Conservation (phyloP, 2,113 vertebrate genomes). For the Tragelaphus imberbis region DNA sequence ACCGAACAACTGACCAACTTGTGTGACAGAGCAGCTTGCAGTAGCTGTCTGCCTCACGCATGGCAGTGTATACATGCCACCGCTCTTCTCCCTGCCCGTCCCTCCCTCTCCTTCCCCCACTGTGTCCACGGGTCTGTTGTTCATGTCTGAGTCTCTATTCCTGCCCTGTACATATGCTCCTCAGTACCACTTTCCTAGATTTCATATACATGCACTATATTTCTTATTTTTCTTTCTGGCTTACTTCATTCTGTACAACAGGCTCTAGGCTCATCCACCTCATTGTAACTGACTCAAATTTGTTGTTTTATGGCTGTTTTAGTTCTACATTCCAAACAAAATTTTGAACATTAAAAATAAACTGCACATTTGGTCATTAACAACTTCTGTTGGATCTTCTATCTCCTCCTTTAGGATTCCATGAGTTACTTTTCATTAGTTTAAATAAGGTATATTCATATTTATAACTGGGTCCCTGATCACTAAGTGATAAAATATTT, state of each 20-base stretch:
- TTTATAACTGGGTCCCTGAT: not conserved
- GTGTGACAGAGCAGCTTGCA: not conserved
- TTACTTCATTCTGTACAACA: not conserved
- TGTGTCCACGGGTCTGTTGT: not conserved
- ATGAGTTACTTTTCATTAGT: not conserved
- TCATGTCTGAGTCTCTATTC: not conserved
- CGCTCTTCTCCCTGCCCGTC: accelerated
- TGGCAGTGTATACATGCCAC: accelerated
- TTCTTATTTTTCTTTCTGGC: not conserved
- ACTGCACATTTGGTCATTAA: not conserved
- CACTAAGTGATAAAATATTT: not conserved
- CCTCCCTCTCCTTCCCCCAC: not conserved
- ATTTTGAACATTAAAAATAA: not conserved
- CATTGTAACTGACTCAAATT: not conserved
- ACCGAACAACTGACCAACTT: accelerated
- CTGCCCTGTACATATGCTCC: not conserved
- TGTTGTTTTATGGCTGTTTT: not conserved
- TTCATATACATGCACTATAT: not conserved
- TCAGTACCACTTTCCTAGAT: not conserved
- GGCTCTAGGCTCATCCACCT: not conserved
- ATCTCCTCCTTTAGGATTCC: not conserved
- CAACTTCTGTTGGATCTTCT: not conserved
- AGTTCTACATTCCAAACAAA: not conserved
- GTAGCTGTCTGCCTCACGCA: accelerated
- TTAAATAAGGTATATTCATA: not conserved